Percentiles rank a stretch among this genome's conserved stretches.
Conservation (phyloP, 2,888 invertebrate species). For the Drosophila paramelanica region DNA sequence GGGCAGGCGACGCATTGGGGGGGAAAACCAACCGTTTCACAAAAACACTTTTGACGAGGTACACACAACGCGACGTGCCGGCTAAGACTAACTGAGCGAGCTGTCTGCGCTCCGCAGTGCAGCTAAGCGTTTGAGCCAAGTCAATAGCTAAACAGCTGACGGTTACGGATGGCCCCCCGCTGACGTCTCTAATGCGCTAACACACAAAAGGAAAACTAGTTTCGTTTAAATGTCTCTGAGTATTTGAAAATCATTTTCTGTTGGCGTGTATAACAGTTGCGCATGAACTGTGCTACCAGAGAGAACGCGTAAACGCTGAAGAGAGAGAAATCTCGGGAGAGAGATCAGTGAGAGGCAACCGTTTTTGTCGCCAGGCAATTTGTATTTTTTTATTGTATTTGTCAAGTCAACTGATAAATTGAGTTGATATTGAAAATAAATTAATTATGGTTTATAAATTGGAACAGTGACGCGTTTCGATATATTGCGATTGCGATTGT, state of each 20-base stretch:
- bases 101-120: conserved; percentile 33
- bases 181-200: conserved; percentile 34
- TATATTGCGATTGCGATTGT: conserved; percentile 9
- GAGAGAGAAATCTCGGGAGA: not conserved
- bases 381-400: conserved; percentile 71
- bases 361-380: conserved; percentile 50
- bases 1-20: not conserved
- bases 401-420: conserved; percentile 80
- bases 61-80: conserved; percentile 77
- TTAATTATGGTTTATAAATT: conserved; percentile 68
- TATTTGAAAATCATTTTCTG: conserved; percentile 63
- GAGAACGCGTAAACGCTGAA: not conserved
- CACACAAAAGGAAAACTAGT: conserved; percentile 65
- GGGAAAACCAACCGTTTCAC: conserved; percentile 34
- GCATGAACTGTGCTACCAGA: conserved; percentile 43
- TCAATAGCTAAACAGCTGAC: conserved; percentile 67
- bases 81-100: conserved; percentile 61
- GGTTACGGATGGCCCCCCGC: conserved; percentile 14
- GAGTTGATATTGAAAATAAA: conserved; percentile 81
- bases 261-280: conserved; percentile 55
- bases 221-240: conserved; percentile 65
- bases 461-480: conserved; percentile 38
- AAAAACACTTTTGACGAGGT: conserved; percentile 52
- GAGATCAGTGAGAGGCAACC: conserved; percentile 11
- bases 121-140: conserved; percentile 58